Percentiles rank a stretch among this genome's conserved stretches.
Conservation (phyloP, 1,140 invertebrate genomes). For the Agrilus planipennis region DNA sequence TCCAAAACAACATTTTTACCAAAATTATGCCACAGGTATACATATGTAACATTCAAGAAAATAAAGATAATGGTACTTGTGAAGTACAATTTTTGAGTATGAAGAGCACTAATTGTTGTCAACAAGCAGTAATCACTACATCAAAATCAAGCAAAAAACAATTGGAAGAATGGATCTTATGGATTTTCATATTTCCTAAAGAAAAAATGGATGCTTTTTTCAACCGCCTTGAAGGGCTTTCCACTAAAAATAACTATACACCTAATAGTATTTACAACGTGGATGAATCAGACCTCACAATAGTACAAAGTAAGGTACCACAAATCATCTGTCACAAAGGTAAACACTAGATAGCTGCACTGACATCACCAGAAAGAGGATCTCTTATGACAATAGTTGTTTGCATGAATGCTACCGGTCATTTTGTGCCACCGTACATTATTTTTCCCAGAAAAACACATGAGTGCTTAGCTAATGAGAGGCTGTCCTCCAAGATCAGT, state of each 20-base stretch:
- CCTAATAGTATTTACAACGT: conserved; percentile 23
- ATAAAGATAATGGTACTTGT: too few relatives aligned
- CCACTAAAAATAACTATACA: conserved; percentile 18
- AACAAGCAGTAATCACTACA: too few relatives aligned
- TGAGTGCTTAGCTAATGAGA: conserved; percentile 32
- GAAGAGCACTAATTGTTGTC: too few relatives aligned
- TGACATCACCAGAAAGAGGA: conserved; percentile 37
- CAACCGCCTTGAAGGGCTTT: neutral
- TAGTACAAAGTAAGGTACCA: conserved; percentile 30
- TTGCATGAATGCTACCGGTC: conserved; percentile 32
- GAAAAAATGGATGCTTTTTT: too few relatives aligned
- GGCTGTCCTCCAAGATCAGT: too few relatives aligned
- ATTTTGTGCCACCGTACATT: conserved; percentile 23
- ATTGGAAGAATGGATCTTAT: too few relatives aligned
- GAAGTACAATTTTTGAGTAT: too few relatives aligned
- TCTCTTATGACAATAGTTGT: conserved; percentile 33
- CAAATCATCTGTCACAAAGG: conserved; percentile 35
- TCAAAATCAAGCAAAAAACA: too few relatives aligned
- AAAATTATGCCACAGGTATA: too few relatives aligned
- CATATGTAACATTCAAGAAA: too few relatives aligned
- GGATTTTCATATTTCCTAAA: too few relatives aligned
- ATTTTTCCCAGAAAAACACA: neutral
- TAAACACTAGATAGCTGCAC: conserved; percentile 34
- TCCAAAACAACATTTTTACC: too few relatives aligned
- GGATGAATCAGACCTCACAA: conserved; percentile 9